Percentiles rank a stretch among this genome's conserved stretches.
These are phyloP conservation scores for Drosophila paulistorum DNA, from an alignment of 1,140 invertebrate species.

Conservation along the genomic window DNA sequence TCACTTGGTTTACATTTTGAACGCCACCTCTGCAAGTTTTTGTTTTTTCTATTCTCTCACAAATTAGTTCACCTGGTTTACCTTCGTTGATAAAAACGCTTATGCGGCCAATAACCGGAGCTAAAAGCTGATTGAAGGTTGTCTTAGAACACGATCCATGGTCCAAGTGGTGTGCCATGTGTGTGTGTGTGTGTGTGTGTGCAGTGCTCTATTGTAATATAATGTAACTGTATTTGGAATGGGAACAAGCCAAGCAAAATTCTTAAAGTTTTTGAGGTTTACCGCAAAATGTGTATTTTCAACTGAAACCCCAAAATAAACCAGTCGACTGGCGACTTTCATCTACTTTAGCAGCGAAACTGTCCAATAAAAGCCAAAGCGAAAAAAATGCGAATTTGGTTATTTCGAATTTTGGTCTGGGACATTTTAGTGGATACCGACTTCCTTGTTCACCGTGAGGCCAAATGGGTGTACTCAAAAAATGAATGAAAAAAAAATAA, in stretches of 20 bases:
- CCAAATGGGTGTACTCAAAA: conserved; percentile 48
- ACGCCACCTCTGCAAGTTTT: conserved; percentile 1
- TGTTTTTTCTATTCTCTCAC: conserved; percentile 2
- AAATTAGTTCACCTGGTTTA: conserved; percentile 58
- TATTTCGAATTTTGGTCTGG: conserved; percentile 42
- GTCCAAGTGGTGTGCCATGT: neutral
- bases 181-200: neutral
- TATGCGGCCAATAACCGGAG: conserved; percentile 65
- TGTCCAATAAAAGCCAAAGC: conserved; percentile 26
- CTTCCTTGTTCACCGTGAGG: conserved; percentile 57
- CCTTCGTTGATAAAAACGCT: conserved; percentile 51
- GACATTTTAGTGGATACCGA: conserved; percentile 21
- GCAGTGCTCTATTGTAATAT: neutral
- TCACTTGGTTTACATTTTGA: neutral
- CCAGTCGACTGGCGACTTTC: conserved; percentile 66
- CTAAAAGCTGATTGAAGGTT: conserved; percentile 53
- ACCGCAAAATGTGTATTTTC: conserved; percentile 69
- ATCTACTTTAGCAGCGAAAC: conserved; percentile 58
- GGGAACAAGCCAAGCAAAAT: conserved; percentile 20
- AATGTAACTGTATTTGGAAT: neutral
- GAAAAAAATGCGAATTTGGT: conserved; percentile 39
- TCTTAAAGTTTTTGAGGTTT: conserved; percentile 44
- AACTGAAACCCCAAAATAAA: conserved; percentile 37
- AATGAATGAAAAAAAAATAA: too few relatives aligned
- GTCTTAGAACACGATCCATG: conserved; percentile 31